Evolutionary conservation across 2,888 invertebrate species (phyloP).

Genomic region (Sthenelais limicola): DNA sequence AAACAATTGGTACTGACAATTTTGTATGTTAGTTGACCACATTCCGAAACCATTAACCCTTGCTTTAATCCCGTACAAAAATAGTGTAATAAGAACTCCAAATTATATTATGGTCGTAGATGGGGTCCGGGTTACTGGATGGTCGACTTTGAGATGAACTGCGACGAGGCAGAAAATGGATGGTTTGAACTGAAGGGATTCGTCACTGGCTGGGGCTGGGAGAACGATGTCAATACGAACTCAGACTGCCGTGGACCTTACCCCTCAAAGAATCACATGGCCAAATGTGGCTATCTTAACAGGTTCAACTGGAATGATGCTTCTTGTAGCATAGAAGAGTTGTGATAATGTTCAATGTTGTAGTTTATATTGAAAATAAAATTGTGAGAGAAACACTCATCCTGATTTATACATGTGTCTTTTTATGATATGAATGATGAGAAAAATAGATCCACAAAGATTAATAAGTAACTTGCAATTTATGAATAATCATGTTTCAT

Average conservation of each 20-base stretch:
- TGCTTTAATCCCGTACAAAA: too few species aligned
- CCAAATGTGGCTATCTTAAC: constrained; percentile 51
- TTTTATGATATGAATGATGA: too few species aligned
- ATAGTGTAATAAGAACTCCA: too few species aligned
- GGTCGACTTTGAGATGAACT: constrained; percentile 71
- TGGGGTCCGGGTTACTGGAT: constrained; percentile 72
- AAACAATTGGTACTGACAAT: too few species aligned
- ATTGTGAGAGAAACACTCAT: too few species aligned
- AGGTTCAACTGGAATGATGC: constrained; percentile 17
- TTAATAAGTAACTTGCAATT: too few species aligned
- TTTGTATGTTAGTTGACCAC: too few species aligned
- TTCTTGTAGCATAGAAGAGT: constrained; percentile 3
- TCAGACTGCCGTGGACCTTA: constrained; percentile 40
- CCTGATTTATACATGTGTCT: too few species aligned
- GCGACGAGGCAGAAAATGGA: constrained; percentile 65
- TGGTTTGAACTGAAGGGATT: constrained; percentile 72
- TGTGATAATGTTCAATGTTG: not conserved
- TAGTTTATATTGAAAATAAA: not conserved
- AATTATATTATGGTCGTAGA: constrained; percentile 7
- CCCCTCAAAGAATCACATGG: constrained; percentile 51
- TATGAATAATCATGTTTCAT: too few species aligned
- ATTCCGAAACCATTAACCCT: too few species aligned
- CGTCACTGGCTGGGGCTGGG: constrained; percentile 40
- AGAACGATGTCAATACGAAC: constrained; percentile 12
- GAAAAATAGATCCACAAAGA: too few species aligned